Conservation (phyloP, 2,113 vertebrate genomes). For the Corythornis madagascariensis region DNA sequence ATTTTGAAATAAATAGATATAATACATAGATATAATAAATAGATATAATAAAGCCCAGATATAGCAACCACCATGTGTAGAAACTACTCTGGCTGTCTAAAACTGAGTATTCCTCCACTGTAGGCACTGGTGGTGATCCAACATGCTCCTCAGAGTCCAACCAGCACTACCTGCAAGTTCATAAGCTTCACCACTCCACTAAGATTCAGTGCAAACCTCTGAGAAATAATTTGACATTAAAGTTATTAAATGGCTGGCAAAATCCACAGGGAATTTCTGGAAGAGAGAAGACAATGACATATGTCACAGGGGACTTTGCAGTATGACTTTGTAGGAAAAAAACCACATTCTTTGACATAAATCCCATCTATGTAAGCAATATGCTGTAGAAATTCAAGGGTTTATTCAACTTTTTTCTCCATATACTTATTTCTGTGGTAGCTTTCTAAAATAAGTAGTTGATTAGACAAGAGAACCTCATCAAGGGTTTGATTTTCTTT, state of each 20-base stretch:
- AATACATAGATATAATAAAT: too few relatives aligned
- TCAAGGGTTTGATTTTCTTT: neutral
- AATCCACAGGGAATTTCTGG: neutral
- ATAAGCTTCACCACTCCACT: neutral
- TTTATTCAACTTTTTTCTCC: neutral
- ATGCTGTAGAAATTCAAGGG: rapidly evolving
- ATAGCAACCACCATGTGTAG: neutral
- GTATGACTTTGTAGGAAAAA: neutral
- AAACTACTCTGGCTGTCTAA: neutral
- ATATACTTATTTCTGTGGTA: neutral
- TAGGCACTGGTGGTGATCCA: neutral
- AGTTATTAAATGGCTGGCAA: neutral
- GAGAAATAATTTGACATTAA: neutral
- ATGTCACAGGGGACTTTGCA: neutral
- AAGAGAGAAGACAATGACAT: neutral
- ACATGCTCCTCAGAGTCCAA: neutral
- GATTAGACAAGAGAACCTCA: neutral
- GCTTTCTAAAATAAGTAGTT: neutral
- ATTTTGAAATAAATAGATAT: neutral
- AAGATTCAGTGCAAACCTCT: neutral
- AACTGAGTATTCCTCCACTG: neutral
- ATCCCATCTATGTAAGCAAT: neutral
- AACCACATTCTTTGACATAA: neutral
- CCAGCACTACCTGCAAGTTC: neutral
- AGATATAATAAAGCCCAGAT: neutral